A percentile compares a stretch with the other conserved stretches of the same genome.
phyloP scores from a whole-genome alignment of 2,888 invertebrate genomes.

The Platycheirus rosarum region DNA sequence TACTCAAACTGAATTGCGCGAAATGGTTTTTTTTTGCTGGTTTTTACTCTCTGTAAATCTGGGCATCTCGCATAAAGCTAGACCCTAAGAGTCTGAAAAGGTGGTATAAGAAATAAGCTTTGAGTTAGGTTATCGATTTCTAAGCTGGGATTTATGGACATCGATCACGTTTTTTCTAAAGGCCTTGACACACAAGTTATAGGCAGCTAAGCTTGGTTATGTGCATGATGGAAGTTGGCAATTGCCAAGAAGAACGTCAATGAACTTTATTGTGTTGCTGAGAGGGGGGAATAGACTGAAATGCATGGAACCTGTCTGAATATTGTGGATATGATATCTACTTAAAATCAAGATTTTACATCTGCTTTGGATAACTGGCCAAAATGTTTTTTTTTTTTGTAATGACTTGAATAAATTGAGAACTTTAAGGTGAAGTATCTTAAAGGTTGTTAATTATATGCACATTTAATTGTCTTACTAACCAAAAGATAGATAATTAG shows the following conservation, averaged over 20 bases:
- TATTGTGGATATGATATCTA: neutral
- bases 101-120: constrained; percentile 15
- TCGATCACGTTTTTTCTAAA: neutral
- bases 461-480: too few relatives aligned
- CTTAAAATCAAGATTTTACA: neutral
- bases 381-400: too few relatives aligned
- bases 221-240: neutral
- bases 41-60: constrained; percentile 1
- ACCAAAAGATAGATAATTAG: too few relatives aligned
- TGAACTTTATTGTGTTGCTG: constrained; percentile 3
- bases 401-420: too few relatives aligned
- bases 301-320: neutral
- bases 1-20: neutral
- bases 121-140: neutral
- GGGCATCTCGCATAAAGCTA: neutral
- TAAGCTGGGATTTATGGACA: constrained; percentile 10
- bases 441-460: too few relatives aligned
- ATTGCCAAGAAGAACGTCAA: neutral
- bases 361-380: too few relatives aligned
- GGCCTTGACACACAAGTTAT: constrained; percentile 29
- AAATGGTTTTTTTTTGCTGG: neutral
- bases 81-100: neutral
- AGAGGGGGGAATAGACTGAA: neutral
- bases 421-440: too few relatives aligned
- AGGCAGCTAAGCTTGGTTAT: neutral